Percentiles rank a stretch among this genome's conserved stretches.
phyloP scores from a whole-genome alignment of 1,140 invertebrate genomes.

The Heliconius hewitsoni region DNA sequence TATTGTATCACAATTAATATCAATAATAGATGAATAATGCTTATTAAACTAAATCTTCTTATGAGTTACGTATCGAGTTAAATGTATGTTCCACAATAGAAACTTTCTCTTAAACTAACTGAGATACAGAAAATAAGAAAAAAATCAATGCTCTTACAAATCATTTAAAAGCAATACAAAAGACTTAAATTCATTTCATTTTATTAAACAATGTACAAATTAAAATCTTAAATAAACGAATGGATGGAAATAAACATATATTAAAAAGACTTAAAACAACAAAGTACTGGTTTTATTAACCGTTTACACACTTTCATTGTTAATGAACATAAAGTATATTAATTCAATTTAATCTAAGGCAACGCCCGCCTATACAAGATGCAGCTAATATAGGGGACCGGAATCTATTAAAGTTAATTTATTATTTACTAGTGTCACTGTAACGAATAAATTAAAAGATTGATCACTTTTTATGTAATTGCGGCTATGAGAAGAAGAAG shows the following conservation, averaged over 20 bases:
- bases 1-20: too few species aligned
- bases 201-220: neutral
- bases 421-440: conserved; percentile 48
- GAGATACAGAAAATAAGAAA: neutral
- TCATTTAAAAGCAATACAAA: neutral
- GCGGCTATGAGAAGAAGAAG: neutral
- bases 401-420: conserved; percentile 70
- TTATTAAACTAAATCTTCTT: neutral
- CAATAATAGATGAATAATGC: neutral
- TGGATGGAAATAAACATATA: neutral
- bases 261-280: conserved; percentile 11
- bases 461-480: conserved; percentile 44
- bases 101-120: neutral
- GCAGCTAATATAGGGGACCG: conserved; percentile 36
- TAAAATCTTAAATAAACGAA: neutral
- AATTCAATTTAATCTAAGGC: conserved; percentile 51
- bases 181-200: neutral
- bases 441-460: conserved; percentile 58
- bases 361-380: conserved; percentile 21
- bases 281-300: neutral
- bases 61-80: neutral
- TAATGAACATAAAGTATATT: conserved; percentile 49
- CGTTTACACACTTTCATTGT: conserved; percentile 29
- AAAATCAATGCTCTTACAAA: neutral
- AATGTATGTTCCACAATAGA: neutral